Percentiles rank a stretch among this genome's conserved stretches.
These are phyloP conservation scores for Drosophila punjabiensis DNA, from an alignment of 1,140 invertebrate genomes.

Conservation along the genomic window DNA sequence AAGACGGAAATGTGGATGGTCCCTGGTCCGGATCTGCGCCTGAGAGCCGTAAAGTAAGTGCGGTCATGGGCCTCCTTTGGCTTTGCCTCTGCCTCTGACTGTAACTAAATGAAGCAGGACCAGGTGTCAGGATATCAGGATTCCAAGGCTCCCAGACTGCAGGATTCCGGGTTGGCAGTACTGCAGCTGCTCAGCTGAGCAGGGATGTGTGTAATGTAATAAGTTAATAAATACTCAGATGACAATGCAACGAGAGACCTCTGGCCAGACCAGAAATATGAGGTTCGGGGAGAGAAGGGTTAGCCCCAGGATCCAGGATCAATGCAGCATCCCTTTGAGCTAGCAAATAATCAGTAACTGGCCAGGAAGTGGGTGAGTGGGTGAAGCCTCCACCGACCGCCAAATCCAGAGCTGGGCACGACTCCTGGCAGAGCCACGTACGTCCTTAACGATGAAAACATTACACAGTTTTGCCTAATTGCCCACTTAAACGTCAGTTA, in stretches of 20 bases:
- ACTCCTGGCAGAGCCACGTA: slow-evolving; percentile 1
- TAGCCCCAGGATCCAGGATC: slow-evolving; percentile 7
- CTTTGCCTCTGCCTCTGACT: slow-evolving; percentile 24
- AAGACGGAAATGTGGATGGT: slow-evolving; percentile 27
- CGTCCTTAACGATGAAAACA: slow-evolving; percentile 56
- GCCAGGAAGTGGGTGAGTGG: background rate
- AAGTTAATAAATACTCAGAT: slow-evolving; percentile 52
- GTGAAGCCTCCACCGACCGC: background rate
- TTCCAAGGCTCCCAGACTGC: background rate
- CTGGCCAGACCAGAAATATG: background rate
- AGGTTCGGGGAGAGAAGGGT: background rate
- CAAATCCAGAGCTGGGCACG: background rate
- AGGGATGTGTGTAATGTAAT: slow-evolving; percentile 52
- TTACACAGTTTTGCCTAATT: slow-evolving; percentile 75
- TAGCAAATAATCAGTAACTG: slow-evolving; percentile 3
- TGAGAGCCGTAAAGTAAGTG: slow-evolving; percentile 18
- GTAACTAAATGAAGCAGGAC: slow-evolving; percentile 46
- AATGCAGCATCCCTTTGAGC: slow-evolving; percentile 8
- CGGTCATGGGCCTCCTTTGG: slow-evolving; percentile 13
- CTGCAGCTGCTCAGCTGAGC: background rate
- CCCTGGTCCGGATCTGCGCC: background rate
- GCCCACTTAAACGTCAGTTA: slow-evolving; percentile 66
- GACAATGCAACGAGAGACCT: background rate
- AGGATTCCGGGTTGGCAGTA: background rate
- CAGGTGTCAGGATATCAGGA: background rate